phyloP scores from a whole-genome alignment of 2,113 vertebrate genomes.

The Hydrolagus affinis region DNA sequence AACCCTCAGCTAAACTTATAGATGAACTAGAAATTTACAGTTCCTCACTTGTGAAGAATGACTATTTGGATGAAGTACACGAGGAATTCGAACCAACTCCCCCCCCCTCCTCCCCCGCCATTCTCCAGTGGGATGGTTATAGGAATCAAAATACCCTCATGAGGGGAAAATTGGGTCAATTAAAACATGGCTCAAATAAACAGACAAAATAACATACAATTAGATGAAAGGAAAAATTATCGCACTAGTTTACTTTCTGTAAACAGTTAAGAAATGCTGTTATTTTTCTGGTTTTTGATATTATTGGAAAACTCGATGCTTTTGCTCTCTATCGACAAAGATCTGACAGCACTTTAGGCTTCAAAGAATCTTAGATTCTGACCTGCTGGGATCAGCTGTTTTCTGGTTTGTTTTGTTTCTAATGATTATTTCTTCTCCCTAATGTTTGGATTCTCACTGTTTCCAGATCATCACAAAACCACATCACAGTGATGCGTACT shows the following conservation, averaged over 20 bases:
- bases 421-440: neutral
- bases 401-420: neutral
- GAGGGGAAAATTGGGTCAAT: no score
- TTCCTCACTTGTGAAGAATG: no score
- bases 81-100: no score
- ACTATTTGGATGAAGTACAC: no score
- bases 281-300: neutral
- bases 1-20: no score
- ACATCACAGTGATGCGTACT: no score
- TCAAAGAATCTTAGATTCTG: neutral
- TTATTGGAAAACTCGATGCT: neutral
- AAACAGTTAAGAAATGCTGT: neutral
- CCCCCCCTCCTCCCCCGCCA: no score
- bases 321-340: neutral
- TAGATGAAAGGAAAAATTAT: neutral
- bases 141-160: no score
- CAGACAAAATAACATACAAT: neutral
- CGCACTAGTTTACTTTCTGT: neutral
- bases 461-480: no score
- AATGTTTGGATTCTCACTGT: neutral
- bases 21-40: no score
- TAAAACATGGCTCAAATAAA: neutral
- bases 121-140: no score
- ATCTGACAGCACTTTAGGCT: neutral
- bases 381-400: neutral